Conservation (phyloP, 2,888 invertebrate genomes). For the Drosophila vallismaia region DNA sequence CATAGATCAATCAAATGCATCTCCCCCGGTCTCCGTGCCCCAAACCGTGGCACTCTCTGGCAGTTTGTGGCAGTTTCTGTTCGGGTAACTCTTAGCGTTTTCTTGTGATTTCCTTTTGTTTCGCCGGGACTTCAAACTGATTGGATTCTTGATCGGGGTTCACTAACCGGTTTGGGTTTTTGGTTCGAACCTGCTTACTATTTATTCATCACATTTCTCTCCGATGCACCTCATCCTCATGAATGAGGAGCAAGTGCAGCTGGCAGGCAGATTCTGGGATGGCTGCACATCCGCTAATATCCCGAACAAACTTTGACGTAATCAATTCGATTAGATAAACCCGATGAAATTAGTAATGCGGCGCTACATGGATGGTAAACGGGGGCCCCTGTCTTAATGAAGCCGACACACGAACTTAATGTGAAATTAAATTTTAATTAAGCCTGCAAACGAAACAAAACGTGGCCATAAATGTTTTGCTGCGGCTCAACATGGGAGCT, state of each 20-base stretch:
- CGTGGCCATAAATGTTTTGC: slow-evolving; percentile 50
- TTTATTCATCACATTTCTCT: slow-evolving; percentile 75
- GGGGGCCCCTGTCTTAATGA: slow-evolving; percentile 4
- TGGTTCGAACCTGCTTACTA: slow-evolving; percentile 62
- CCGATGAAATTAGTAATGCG: slow-evolving; percentile 62
- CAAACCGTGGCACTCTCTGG: slow-evolving; percentile 19
- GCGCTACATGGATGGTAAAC: slow-evolving; percentile 48
- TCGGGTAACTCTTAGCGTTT: slow-evolving; percentile 37
- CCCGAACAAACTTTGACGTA: slow-evolving; percentile 69
- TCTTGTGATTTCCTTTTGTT: slow-evolving; percentile 64
- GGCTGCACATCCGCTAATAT: slow-evolving; percentile 60
- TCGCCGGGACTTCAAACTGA: slow-evolving; percentile 73
- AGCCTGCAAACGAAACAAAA: slow-evolving; percentile 48
- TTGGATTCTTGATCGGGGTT: slow-evolving; percentile 71
- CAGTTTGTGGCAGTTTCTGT: slow-evolving; percentile 22
- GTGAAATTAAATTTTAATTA: slow-evolving; percentile 45
- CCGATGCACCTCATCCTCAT: slow-evolving; percentile 60
- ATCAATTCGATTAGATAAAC: slow-evolving; percentile 78
- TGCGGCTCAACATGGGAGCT: slow-evolving; percentile 64
- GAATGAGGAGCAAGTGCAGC: slow-evolving; percentile 58
- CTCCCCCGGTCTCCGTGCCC: slow-evolving; percentile 6
- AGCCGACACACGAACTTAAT: slow-evolving; percentile 27
- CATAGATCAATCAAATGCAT: slow-evolving; percentile 76
- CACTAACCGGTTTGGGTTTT: slow-evolving; percentile 28
- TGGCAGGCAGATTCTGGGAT: slow-evolving; percentile 22